These are phyloP conservation scores for Phenganax stokvisi DNA, from an alignment of 92 coral and sea anemone genomes.

Conservation along the genomic window DNA sequence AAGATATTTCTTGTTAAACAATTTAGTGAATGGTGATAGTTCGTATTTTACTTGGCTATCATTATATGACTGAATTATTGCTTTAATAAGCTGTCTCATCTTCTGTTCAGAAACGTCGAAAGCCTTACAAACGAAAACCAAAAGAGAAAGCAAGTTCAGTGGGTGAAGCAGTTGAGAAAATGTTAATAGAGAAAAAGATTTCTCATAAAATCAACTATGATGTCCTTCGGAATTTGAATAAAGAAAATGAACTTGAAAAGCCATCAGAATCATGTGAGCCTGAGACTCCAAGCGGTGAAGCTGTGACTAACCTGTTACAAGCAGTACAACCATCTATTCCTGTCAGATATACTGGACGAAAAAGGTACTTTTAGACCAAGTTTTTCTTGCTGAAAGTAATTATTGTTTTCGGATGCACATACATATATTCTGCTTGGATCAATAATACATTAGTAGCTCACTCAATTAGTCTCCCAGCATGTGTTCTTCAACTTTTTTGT, in stretches of 20 bases:
- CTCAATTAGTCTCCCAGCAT: too few relatives aligned
- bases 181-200: constrained; percentile 93
- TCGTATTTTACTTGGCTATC: background rate
- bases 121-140: constrained; percentile 57
- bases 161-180: constrained; percentile 97
- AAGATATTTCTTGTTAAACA: background rate
- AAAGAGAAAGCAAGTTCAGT: constrained; percentile 81
- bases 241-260: constrained; percentile 37
- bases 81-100: background rate
- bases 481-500: too few relatives aligned
- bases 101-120: constrained; percentile 65
- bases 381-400: too few relatives aligned
- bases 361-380: background rate
- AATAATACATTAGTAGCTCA: too few relatives aligned
- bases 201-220: constrained; percentile 95
- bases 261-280: constrained; percentile 57
- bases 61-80: background rate
- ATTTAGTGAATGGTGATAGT: background rate
- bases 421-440: too few relatives aligned
- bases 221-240: constrained; percentile 83
- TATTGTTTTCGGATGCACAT: too few relatives aligned
- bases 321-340: constrained; percentile 44
- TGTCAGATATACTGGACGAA: constrained; percentile 36
- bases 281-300: constrained; percentile 20
- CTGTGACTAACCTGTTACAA: constrained; percentile 38